These are phyloP conservation scores for Caerostris darwini DNA, from an alignment of 1,140 invertebrate species.

Conservation along the genomic window DNA sequence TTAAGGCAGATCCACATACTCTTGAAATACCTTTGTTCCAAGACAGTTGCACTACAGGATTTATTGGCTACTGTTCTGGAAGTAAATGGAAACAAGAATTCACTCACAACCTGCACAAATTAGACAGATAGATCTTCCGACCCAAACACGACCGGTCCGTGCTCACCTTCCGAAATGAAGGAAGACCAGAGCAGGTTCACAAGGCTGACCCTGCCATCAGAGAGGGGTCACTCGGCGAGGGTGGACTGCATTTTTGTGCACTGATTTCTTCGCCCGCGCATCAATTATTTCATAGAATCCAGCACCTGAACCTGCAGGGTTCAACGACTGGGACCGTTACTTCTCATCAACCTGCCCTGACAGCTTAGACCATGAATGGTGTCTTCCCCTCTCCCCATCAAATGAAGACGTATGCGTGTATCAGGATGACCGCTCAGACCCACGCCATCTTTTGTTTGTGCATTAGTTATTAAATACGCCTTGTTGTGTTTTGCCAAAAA, in stretches of 20 bases:
- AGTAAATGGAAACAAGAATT: background rate
- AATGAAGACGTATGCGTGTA: background rate
- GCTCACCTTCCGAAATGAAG: background rate
- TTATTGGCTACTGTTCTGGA: background rate
- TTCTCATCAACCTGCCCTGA: slow-evolving; percentile 9
- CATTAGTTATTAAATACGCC: background rate
- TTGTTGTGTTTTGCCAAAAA: background rate
- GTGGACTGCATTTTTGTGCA: slow-evolving; percentile 41
- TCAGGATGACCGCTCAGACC: background rate
- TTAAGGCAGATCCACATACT: background rate
- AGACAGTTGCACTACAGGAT: background rate
- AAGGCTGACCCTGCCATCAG: slow-evolving; percentile 34
- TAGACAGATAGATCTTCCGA: background rate
- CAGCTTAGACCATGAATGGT: background rate
- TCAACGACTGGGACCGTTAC: slow-evolving; percentile 62
- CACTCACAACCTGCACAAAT: background rate
- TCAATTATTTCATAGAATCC: slow-evolving; percentile 11
- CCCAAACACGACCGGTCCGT: background rate
- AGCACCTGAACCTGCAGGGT: slow-evolving; percentile 40
- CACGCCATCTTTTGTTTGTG: background rate
- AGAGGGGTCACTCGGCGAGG: background rate
- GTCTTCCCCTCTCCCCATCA: background rate
- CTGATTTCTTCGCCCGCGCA: slow-evolving; percentile 50
- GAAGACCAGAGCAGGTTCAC: slow-evolving; percentile 35
- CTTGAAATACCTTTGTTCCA: background rate